A percentile compares a stretch with the other conserved stretches of the same genome.
These are phyloP conservation scores for Galerucella pusilla DNA, from an alignment of 2,888 invertebrate species.

Conservation along the genomic window DNA sequence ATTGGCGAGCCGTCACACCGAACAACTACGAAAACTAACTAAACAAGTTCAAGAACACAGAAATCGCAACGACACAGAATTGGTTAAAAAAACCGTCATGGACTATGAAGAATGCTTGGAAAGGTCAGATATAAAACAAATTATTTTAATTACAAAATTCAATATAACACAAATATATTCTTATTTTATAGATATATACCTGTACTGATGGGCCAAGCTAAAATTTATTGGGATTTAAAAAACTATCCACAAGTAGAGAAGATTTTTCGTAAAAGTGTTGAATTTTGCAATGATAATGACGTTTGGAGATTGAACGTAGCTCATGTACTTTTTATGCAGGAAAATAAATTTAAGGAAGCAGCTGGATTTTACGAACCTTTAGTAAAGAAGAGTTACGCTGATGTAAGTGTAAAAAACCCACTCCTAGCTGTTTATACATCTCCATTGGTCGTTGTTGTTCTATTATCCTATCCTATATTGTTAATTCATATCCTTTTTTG, in stretches of 20 bases:
- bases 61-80: constrained; percentile 83
- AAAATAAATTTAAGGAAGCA: constrained; percentile 97
- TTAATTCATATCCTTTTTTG: too few species aligned
- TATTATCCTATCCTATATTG: too few species aligned
- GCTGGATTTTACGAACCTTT: constrained; percentile 98
- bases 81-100: constrained; percentile 85
- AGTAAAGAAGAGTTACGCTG: constrained; percentile 93
- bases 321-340: constrained; percentile 99
- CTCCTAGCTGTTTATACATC: background rate
- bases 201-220: constrained; percentile 99
- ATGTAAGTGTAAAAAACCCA: constrained; percentile 65
- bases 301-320: constrained; percentile 98
- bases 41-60: constrained; percentile 95
- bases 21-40: constrained; percentile 88
- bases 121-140: constrained; percentile 43
- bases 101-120: constrained; percentile 64
- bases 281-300: constrained; percentile 98
- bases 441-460: background rate
- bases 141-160: background rate
- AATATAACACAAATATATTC: background rate
- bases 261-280: constrained; percentile 95
- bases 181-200: constrained; percentile 80
- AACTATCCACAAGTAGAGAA: constrained; percentile 97
- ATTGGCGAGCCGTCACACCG: constrained; percentile 90
- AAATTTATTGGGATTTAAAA: constrained; percentile 97